These are phyloP conservation scores for Drosophila ficusphila DNA, from an alignment of 1,140 invertebrate genomes.

Conservation along the genomic window DNA sequence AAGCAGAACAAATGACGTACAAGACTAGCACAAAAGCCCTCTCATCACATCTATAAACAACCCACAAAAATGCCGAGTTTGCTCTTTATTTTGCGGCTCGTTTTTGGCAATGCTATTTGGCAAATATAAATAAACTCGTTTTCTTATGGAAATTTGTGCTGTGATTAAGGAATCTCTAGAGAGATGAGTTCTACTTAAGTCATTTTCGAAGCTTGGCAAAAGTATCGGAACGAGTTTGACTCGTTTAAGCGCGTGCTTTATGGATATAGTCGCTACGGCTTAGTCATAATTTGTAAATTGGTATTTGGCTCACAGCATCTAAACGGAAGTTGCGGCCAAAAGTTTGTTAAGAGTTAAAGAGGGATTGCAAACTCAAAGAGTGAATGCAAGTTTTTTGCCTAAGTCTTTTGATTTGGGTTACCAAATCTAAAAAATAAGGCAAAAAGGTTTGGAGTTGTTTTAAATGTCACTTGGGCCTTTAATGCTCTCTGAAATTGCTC, in stretches of 20 bases:
- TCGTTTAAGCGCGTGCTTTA: constrained; percentile 68
- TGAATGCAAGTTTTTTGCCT: constrained; percentile 24
- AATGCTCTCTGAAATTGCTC: too few relatives aligned
- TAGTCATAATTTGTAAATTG: constrained; percentile 72
- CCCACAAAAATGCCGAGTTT: constrained; percentile 10
- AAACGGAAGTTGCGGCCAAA: constrained; percentile 56
- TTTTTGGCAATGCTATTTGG: constrained; percentile 55
- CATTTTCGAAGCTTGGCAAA: constrained; percentile 46
- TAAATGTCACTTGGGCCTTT: too few relatives aligned
- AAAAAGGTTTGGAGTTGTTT: too few relatives aligned
- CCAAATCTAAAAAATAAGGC: too few relatives aligned
- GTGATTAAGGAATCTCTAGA: constrained; percentile 36
- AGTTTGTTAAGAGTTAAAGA: constrained; percentile 1
- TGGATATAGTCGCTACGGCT: constrained; percentile 43
- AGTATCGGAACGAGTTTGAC: constrained; percentile 56
- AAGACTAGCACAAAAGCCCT: constrained; percentile 8
- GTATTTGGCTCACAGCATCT: constrained; percentile 28
- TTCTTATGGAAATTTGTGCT: constrained; percentile 47
- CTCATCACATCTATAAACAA: constrained; percentile 45
- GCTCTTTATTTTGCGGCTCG: neutral
- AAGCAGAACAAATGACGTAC: constrained; percentile 77
- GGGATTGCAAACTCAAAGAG: neutral
- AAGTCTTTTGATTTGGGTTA: constrained; percentile 40
- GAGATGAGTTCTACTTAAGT: constrained; percentile 68
- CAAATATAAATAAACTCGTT: constrained; percentile 62